phyloP scores from a whole-genome alignment of 2,888 invertebrate species.

The Caenorhabditis sp. region DNA sequence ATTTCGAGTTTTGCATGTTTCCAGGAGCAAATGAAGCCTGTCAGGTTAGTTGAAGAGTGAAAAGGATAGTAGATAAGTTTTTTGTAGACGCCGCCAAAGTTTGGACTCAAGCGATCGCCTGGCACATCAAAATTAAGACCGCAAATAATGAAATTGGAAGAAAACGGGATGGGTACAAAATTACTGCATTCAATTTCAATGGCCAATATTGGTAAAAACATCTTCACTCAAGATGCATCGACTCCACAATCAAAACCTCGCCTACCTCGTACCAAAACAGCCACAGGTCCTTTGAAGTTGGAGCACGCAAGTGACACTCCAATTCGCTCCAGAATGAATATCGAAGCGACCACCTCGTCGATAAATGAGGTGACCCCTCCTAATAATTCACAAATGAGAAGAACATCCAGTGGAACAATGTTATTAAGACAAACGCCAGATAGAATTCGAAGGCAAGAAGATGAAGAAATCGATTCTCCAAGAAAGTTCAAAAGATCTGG shows the following conservation, averaged over 20 bases:
- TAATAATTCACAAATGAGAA: background rate
- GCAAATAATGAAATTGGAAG: background rate
- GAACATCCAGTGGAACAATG: slow-evolving; percentile 27
- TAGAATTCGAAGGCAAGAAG: slow-evolving; percentile 7
- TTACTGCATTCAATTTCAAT: background rate
- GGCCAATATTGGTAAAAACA: background rate
- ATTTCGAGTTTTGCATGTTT: background rate
- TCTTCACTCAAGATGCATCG: background rate
- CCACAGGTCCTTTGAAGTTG: background rate
- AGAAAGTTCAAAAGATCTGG: slow-evolving; percentile 1
- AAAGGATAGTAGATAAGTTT: background rate
- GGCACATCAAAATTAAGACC: slow-evolving; percentile 1
- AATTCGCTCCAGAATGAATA: background rate
- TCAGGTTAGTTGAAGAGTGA: background rate
- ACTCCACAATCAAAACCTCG: background rate
- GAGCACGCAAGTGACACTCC: background rate
- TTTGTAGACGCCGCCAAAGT: background rate
- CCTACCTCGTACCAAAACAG: background rate
- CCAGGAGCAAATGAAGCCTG: background rate
- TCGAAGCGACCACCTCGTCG: background rate
- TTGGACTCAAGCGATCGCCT: background rate
- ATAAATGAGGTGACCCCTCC: background rate
- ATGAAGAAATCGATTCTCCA: slow-evolving; percentile 7
- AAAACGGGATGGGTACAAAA: background rate
- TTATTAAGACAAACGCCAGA: slow-evolving; percentile 22